Evolutionary conservation across 2,797 vertebrate genomes (phyloP).

Genomic region (Fratercula arctica): DNA sequence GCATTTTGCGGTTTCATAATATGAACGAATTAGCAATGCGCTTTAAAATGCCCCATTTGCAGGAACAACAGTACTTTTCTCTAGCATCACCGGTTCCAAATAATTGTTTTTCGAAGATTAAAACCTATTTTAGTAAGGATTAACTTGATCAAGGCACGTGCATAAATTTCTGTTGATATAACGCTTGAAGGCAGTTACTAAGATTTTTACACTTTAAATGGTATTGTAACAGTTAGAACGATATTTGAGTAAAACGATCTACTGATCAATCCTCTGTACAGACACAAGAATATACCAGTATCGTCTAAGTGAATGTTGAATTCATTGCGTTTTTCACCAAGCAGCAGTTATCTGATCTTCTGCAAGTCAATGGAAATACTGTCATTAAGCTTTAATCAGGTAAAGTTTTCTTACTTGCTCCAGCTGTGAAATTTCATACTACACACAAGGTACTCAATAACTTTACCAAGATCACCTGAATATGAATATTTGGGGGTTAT

Average conservation of each 20-base stretch:
- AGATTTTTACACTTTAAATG: not conserved
- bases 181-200: not conserved
- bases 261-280: not conserved
- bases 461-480: not conserved
- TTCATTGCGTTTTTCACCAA: not conserved
- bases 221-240: accelerated
- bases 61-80: not conserved
- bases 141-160: not conserved
- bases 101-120: not conserved
- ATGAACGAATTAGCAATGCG: not conserved
- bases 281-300: not conserved
- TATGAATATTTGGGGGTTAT: not conserved
- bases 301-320: not conserved
- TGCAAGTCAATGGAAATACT: not conserved
- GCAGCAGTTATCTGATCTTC: not conserved
- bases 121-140: not conserved
- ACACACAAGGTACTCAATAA: not conserved
- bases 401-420: not conserved
- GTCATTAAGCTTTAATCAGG: not conserved
- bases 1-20: not conserved
- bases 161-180: not conserved
- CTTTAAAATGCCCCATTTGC: not conserved
- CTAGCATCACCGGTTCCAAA: not conserved
- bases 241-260: not conserved
- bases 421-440: not conserved